Evolutionary conservation across 2,113 vertebrate genomes (phyloP).

Genomic region (Parus major): DNA sequence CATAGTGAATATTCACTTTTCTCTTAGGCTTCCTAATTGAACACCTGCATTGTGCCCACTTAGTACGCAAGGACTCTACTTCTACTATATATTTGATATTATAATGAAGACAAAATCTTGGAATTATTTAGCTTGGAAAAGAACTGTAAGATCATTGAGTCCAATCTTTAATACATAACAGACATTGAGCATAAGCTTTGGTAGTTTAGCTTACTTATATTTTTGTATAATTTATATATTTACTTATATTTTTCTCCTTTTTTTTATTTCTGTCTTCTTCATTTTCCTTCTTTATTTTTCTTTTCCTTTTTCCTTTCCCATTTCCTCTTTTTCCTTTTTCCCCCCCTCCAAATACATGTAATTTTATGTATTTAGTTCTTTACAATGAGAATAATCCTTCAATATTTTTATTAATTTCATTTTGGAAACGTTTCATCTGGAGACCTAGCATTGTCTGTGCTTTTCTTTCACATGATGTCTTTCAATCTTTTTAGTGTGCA

Average conservation of each 20-base stretch:
- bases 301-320: not conserved
- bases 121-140: not conserved
- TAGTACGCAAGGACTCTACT: not conserved
- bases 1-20: not conserved
- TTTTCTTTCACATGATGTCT: constrained; percentile 31
- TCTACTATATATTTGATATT: not conserved
- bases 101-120: not conserved
- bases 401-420: not conserved
- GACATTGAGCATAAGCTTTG: not conserved
- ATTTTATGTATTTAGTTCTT: not conserved
- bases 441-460: not conserved
- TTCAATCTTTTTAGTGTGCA: constrained; percentile 31
- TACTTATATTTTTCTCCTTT: not conserved
- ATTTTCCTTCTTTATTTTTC: not conserved
- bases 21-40: not conserved
- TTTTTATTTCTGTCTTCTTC: not conserved
- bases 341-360: not conserved
- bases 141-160: not conserved
- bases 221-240: not conserved
- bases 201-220: not conserved
- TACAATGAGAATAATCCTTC: not conserved
- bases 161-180: not conserved
- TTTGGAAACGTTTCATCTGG: not conserved
- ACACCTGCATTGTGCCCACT: not conserved
- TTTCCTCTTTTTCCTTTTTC: no score